Base-by-base conservation (phyloP, 2,797 vertebrate genomes). In the Eutrigla gurnardus region DNA sequence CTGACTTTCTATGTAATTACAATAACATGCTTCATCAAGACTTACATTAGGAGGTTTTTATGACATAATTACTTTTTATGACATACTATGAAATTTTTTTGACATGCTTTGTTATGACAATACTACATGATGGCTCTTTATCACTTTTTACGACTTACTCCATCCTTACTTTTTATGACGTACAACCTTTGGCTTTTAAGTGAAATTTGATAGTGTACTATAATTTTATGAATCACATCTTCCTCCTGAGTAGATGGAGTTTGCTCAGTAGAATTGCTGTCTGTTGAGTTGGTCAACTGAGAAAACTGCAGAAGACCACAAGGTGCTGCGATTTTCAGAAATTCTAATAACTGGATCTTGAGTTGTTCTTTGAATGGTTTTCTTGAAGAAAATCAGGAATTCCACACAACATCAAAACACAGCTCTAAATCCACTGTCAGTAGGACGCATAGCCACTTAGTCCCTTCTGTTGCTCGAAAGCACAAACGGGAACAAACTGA, bases 401-500 rank as follows among this genome's bases (percentile, higher is more conserved):
- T 47, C 4, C 25, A 76, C 7, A 45, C 42, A 52, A 10, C 33
- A 17, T 3, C 66, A 55, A 66, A 17, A 43, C 25, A 60, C n/a
- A n/a, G n/a, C n/a, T n/a, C n/a, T n/a, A n/a, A n/a, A n/a, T 40
- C 47, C 17, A 59, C 66, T 68, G 10, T 25, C 18, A 58, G 9
- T 1, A 17, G 32, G 15, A 60, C 25, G 36, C 35, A 9, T 14
- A 47, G 12, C 18, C 33, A 58, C 37, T 5, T 5, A 45, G 45
- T 59, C 15, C 25, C 35, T 36, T 17, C 7, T n/a, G 40, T 53
- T 49, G 4, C 13, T 54, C 12, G 18, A n/a, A 40, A 49, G 40
- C 15, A 54, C 42, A 58, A 47, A 58, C 65, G 25, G 7, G 14
- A 71, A 65, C 18, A 58, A 17, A 53, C 40, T 36, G 33, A 55